A percentile compares a stretch with the other conserved stretches of the same genome.
These are phyloP conservation scores for Lanius ludovicianus DNA, from an alignment of 2,113 vertebrate species.

Conservation along the genomic window DNA sequence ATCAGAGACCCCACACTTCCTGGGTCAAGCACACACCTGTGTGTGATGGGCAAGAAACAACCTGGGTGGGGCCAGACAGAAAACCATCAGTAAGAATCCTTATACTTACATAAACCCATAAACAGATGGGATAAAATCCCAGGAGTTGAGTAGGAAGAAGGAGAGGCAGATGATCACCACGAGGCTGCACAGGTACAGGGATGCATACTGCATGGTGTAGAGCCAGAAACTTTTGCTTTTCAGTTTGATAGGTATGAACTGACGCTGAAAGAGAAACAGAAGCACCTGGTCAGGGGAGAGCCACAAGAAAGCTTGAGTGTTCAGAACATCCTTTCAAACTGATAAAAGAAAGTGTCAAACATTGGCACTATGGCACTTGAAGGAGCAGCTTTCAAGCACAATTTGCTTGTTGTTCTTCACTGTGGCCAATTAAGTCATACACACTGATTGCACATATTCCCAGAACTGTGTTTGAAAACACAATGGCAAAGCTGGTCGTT, in stretches of 20 bases:
- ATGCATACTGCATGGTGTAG: slow-evolving; percentile 84
- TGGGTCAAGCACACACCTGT: neutral
- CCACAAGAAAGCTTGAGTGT: neutral
- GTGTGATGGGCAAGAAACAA: neutral
- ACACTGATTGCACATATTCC: accelerated
- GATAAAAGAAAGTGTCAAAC: neutral
- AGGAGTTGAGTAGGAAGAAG: slow-evolving; percentile 96
- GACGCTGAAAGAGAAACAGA: slow-evolving; percentile 74
- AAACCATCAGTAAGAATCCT: neutral
- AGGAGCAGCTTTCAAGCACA: neutral
- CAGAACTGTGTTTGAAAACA: neutral
- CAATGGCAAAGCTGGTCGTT: neutral
- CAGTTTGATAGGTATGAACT: slow-evolving; percentile 89
- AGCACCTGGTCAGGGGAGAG: neutral
- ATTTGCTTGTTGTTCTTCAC: neutral
- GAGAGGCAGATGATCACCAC: slow-evolving; percentile 88
- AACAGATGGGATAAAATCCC: slow-evolving; percentile 94
- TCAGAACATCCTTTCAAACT: neutral
- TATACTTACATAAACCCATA: slow-evolving; percentile 96
- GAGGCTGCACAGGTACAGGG: slow-evolving; percentile 90
- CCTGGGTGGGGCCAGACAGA: neutral
- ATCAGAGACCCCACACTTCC: neutral
- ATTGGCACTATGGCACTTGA: neutral
- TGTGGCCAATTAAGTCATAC: neutral
- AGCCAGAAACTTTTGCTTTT: slow-evolving; percentile 87